A percentile compares a stretch with the other conserved stretches of the same genome.
Conservation (phyloP, 2,888 invertebrate species). For the Eupithecia pulchellata region DNA sequence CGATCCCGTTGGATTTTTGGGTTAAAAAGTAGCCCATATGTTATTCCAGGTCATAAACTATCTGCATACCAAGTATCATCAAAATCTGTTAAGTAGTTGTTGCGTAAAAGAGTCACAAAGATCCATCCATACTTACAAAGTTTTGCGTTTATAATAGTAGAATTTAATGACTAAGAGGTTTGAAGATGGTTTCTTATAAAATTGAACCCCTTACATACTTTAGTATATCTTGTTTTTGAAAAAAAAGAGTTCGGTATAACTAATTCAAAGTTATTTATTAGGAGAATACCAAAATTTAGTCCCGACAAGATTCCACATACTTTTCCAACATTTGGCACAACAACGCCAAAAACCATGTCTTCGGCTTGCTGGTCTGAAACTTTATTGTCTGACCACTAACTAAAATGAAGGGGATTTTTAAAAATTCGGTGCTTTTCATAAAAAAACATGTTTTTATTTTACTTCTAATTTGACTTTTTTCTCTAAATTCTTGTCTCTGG, state of each 20-base stretch:
- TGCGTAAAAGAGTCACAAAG: no score
- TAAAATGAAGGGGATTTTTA: not conserved
- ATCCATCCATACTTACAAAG: no score
- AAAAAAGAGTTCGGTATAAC: not conserved
- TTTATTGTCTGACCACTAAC: slow-evolving; percentile 25
- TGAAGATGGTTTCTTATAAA: not conserved
- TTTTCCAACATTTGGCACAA: slow-evolving; percentile 21
- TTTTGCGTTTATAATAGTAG: no score
- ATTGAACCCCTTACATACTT: not conserved
- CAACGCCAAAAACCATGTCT: slow-evolving; percentile 21
- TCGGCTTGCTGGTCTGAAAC: slow-evolving; percentile 16
- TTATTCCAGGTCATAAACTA: no score
- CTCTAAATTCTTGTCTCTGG: no score
- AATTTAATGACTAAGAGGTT: not conserved
- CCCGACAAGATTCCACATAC: not conserved
- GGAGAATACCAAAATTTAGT: not conserved
- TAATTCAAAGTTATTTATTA: not conserved
- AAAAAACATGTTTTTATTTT: not conserved
- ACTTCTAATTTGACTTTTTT: no score
- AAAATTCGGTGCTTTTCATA: no score
- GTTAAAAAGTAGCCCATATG: no score
- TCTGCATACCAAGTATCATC: no score
- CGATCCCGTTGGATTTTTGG: no score
- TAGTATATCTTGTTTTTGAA: no score
- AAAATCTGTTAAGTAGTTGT: no score